Evolutionary conservation across 1,140 invertebrate genomes (phyloP).

Genomic region (Drosophila pruinosa): DNA sequence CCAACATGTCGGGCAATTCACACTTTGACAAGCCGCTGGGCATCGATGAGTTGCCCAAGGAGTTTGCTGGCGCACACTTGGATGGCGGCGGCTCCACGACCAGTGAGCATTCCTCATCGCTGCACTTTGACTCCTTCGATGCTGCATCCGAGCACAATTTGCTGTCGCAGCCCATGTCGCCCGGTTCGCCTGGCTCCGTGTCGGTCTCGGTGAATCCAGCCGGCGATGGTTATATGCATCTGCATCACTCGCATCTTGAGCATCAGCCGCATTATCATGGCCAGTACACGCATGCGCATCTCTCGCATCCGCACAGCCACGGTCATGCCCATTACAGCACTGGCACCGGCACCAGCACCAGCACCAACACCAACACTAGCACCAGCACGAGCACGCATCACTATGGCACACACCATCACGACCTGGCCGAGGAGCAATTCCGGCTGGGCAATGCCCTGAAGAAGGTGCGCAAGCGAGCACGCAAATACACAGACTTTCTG

Average conservation of each 20-base stretch:
- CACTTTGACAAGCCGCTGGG: constrained; percentile 74
- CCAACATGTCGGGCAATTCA: constrained; percentile 79
- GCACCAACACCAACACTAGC: constrained; percentile 41
- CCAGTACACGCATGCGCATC: constrained; percentile 37
- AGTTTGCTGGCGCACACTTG: constrained; percentile 41
- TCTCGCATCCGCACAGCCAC: constrained; percentile 46
- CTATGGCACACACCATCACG: constrained; percentile 27
- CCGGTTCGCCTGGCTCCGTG: constrained; percentile 48
- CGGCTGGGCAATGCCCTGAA: constrained; percentile 75
- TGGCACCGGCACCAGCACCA: constrained; percentile 32
- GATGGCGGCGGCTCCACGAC: constrained; percentile 53
- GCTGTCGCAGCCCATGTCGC: constrained; percentile 68
- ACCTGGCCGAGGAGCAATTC: constrained; percentile 62
- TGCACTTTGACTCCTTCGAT: constrained; percentile 79
- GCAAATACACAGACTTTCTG: constrained; percentile 80
- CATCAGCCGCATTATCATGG: constrained; percentile 35
- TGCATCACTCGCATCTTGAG: constrained; percentile 65
- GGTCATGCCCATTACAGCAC: constrained; percentile 39
- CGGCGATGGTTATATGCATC: constrained; percentile 60
- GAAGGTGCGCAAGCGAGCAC: constrained; percentile 79
- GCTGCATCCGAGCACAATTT: constrained; percentile 75
- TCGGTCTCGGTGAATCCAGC: constrained; percentile 66
- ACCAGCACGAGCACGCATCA: constrained; percentile 33
- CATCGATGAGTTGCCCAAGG: constrained; percentile 72
- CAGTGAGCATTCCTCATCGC: constrained; percentile 71